These are phyloP conservation scores for Sitobion miscanthi DNA, from an alignment of 1,140 invertebrate genomes.

Conservation along the genomic window DNA sequence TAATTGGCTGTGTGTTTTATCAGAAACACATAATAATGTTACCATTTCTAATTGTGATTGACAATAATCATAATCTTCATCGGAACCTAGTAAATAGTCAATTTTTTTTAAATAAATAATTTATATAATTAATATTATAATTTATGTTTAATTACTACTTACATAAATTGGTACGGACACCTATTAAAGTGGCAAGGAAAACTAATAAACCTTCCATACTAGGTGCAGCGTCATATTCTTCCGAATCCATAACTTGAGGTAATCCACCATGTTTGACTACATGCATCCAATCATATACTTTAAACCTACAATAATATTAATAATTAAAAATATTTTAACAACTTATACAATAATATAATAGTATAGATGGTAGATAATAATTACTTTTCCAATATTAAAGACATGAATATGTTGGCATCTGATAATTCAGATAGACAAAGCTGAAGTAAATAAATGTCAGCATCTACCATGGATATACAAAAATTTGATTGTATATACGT, in stretches of 20 bases:
- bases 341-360: constrained; percentile 89
- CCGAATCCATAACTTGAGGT: constrained; percentile 61
- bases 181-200: constrained; percentile 88
- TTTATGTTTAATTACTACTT: constrained; percentile 60
- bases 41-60: constrained; percentile 90
- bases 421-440: constrained; percentile 88
- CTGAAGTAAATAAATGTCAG: constrained; percentile 92
- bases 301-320: constrained; percentile 83
- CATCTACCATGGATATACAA: constrained; percentile 97
- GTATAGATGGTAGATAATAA: constrained; percentile 62
- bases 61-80: constrained; percentile 61
- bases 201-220: constrained; percentile 93
- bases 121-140: neutral
- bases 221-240: constrained; percentile 72
- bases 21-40: constrained; percentile 87
- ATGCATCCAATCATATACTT: constrained; percentile 72
- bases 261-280: constrained; percentile 59
- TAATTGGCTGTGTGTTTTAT: constrained; percentile 94
- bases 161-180: constrained; percentile 89
- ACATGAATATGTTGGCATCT: constrained; percentile 79
- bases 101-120: neutral
- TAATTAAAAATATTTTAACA: constrained; percentile 77
- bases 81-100: constrained; percentile 66
- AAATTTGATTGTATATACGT: constrained; percentile 98
- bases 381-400: constrained; percentile 89